phyloP scores from a whole-genome alignment of 1,140 invertebrate genomes.

The Ladona fulva region DNA sequence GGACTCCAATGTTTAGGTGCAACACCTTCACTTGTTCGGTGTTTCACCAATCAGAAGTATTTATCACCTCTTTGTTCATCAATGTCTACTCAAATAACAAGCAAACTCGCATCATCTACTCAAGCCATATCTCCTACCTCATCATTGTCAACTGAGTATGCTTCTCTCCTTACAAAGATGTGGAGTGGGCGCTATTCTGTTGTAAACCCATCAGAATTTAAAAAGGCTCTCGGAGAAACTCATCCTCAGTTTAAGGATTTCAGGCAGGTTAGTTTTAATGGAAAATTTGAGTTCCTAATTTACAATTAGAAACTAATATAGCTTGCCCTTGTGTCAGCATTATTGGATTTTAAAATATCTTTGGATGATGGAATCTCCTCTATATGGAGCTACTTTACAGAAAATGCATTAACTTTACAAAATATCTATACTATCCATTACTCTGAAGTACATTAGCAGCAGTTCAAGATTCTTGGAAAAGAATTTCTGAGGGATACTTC shows the following conservation, averaged over 20 bases:
- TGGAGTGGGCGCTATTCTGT: conserved; percentile 52
- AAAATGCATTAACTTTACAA: too few species aligned
- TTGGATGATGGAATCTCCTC: too few species aligned
- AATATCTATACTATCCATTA: too few species aligned
- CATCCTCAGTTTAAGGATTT: conserved; percentile 57
- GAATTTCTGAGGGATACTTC: too few species aligned
- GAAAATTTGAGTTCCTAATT: too few species aligned
- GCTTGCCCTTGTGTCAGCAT: too few species aligned
- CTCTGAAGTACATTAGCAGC: too few species aligned
- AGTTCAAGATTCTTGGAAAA: too few species aligned
- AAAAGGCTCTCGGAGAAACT: conserved; percentile 48
- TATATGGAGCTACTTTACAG: too few species aligned
- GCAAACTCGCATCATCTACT: conserved; percentile 23
- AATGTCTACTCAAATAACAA: background rate
- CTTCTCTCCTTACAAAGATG: conserved; percentile 47
- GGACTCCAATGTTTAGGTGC: conserved; percentile 54
- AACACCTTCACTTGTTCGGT: conserved; percentile 44
- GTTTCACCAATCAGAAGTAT: conserved; percentile 33
- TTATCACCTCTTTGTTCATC: background rate
- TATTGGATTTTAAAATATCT: too few species aligned
- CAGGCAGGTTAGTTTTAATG: conserved; percentile 38
- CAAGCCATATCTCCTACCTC: conserved; percentile 28
- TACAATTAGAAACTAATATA: too few species aligned
- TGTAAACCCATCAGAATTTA: conserved; percentile 51
- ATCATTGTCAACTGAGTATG: conserved; percentile 44